phyloP scores from a whole-genome alignment of 1,140 invertebrate genomes.

The Lepidurus apus region DNA sequence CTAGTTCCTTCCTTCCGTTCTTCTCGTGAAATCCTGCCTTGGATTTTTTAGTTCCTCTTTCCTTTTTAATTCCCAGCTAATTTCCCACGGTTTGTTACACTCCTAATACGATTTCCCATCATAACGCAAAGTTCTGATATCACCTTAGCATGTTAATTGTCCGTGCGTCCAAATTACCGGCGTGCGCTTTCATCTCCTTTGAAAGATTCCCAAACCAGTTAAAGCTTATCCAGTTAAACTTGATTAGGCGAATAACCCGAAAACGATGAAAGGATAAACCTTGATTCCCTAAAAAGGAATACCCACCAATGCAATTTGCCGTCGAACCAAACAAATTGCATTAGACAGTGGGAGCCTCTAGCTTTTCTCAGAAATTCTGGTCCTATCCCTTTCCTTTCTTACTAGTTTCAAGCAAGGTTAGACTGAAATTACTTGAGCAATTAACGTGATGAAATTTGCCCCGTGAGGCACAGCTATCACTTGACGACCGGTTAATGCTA shows the following conservation, averaged over 20 bases:
- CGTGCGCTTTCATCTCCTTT: not conserved
- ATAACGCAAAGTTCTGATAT: not conserved
- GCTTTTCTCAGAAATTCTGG: not conserved
- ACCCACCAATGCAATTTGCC: not conserved
- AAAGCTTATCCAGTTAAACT: not conserved
- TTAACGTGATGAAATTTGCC: not conserved
- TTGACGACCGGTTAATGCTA: too few species aligned
- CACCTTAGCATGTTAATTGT: not conserved
- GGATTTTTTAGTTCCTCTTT: not conserved
- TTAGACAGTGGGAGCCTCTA: not conserved
- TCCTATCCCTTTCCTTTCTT: not conserved
- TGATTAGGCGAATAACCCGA: too few species aligned
- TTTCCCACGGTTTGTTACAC: conserved; percentile 6
- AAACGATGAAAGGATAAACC: not conserved
- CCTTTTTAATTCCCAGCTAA: conserved; percentile 15
- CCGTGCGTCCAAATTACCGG: not conserved
- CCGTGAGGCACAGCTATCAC: too few species aligned
- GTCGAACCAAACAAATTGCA: not conserved
- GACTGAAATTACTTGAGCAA: not conserved
- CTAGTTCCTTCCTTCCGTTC: conserved; percentile 1
- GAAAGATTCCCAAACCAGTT: not conserved
- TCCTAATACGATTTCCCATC: not conserved
- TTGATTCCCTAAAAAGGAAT: not conserved
- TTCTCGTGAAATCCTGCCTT: conserved; percentile 13
- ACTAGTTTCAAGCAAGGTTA: not conserved